These are phyloP conservation scores for Maconellicoccus hirsutus DNA, from an alignment of 1,140 invertebrate genomes.

Conservation along the genomic window DNA sequence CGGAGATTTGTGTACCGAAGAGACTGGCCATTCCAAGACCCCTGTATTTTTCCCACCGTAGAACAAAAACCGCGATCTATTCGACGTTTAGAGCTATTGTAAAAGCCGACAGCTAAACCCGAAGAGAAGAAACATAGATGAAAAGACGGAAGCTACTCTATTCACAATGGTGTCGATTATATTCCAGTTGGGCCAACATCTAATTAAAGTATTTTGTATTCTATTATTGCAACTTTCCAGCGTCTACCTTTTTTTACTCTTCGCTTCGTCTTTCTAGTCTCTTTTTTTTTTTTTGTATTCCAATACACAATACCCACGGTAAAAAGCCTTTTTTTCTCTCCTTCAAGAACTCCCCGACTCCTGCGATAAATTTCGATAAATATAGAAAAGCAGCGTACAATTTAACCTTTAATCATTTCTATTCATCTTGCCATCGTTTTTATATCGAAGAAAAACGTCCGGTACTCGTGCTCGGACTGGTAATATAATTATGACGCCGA, in stretches of 20 bases:
- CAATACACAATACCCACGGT: not conserved
- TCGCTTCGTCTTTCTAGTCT: not conserved
- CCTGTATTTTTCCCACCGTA: not conserved
- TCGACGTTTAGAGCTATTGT: not conserved
- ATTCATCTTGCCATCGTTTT: not conserved
- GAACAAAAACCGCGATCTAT: not conserved
- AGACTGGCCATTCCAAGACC: no score
- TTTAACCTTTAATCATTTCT: conserved; percentile 9
- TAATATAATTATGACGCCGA: no score
- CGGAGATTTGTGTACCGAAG: not conserved
- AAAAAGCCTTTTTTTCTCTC: no score
- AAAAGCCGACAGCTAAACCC: not conserved
- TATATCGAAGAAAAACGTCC: not conserved
- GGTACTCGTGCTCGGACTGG: not conserved
- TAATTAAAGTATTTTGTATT: conserved; percentile 10
- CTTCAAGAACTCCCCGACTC: no score
- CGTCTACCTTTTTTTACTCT: not conserved
- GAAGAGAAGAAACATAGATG: not conserved
- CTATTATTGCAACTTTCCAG: conserved; percentile 2
- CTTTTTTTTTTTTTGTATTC: not conserved
- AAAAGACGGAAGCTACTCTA: conserved; percentile 7
- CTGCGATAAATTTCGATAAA: conserved; percentile 10
- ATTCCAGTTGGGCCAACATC: not conserved
- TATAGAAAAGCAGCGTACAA: not conserved
- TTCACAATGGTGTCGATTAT: conserved; percentile 8